These are phyloP conservation scores for Coryphaenoides rupestris DNA, from an alignment of 2,113 vertebrate species.

Conservation along the genomic window DNA sequence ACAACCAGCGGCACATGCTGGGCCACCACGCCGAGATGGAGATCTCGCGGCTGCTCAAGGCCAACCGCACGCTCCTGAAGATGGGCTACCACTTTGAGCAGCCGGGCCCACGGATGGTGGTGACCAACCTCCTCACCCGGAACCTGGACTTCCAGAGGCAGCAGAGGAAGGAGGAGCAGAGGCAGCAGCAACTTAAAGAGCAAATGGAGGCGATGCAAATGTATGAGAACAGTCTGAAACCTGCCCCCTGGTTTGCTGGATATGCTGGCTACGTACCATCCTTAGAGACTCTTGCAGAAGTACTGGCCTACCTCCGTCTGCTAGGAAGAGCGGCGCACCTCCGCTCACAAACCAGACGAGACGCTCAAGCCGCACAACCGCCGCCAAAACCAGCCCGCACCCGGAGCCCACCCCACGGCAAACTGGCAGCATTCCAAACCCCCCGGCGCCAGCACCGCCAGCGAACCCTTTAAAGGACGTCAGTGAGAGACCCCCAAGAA, in stretches of 20 bases:
- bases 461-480: constrained; percentile 55
- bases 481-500: constrained; percentile 73
- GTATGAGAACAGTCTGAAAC: constrained; percentile 83
- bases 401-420: constrained; percentile 12
- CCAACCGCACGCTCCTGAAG: constrained; percentile 91
- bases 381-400: constrained; percentile 43
- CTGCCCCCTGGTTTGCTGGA: constrained; percentile 85
- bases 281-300: constrained; percentile 51
- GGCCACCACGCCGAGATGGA: constrained; percentile 97
- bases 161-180: constrained; percentile 86
- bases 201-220: constrained; percentile 81
- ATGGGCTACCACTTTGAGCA: constrained; percentile 96
- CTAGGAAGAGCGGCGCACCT: constrained; percentile 4
- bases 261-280: constrained; percentile 72
- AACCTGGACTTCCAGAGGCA: constrained; percentile 92
- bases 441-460: constrained; percentile 22
- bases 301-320: constrained; percentile 51
- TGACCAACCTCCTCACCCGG: constrained; percentile 91
- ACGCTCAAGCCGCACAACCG: constrained; percentile 29
- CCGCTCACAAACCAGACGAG: not conserved
- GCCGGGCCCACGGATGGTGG: constrained; percentile 94
- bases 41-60: constrained; percentile 89
- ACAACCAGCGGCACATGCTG: constrained; percentile 96
- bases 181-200: constrained; percentile 82
- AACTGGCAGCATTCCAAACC: constrained; percentile 31